Evolutionary conservation across 2,797 vertebrate species (phyloP).

Genomic region (Buphagus erythrorhynchus): DNA sequence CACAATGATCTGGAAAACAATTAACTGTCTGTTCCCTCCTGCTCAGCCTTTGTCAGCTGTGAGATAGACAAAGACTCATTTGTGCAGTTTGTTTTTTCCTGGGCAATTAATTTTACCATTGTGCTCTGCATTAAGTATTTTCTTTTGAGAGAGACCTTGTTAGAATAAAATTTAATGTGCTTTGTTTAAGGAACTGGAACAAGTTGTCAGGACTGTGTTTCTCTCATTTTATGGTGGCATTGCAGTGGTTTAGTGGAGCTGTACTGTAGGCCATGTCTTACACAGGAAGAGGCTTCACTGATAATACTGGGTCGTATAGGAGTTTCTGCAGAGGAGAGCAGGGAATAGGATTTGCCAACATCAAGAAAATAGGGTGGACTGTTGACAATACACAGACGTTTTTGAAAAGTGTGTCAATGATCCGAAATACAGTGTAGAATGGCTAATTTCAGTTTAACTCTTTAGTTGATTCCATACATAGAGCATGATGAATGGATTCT

Average conservation of each 20-base stretch:
- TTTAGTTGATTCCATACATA: neutral
- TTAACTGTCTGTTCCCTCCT: conserved; percentile 21
- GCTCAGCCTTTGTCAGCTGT: neutral
- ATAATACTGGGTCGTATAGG: neutral
- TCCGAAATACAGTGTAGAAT: neutral
- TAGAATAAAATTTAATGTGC: neutral
- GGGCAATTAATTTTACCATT: conserved; percentile 7
- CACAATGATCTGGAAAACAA: conserved; percentile 2
- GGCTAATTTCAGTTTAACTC: neutral
- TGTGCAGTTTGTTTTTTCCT: neutral
- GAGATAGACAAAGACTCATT: neutral
- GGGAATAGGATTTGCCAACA: neutral
- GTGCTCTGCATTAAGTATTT: neutral
- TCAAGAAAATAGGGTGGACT: neutral
- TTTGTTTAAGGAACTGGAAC: neutral
- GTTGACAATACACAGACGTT: neutral
- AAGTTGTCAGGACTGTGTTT: neutral
- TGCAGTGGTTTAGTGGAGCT: neutral
- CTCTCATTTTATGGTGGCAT: neutral
- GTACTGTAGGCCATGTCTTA: rapidly evolving
- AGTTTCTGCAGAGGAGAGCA: neutral
- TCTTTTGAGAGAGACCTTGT: neutral
- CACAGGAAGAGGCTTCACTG: neutral
- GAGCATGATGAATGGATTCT: neutral
- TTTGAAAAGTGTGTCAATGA: neutral